phyloP scores from a whole-genome alignment of 1,140 invertebrate genomes.

The Bradynema listronoti region DNA sequence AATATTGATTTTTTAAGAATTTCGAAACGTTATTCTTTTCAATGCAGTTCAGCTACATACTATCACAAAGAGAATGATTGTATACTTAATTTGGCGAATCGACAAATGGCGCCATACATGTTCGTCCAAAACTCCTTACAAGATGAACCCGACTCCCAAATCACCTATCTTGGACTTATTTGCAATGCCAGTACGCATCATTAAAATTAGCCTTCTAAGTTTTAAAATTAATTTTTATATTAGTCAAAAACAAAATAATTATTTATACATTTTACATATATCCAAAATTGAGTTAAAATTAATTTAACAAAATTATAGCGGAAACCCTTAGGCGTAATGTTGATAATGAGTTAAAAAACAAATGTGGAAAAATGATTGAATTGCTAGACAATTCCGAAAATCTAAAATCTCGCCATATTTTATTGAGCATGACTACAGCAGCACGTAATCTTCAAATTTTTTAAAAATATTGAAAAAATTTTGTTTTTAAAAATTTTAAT shows the following conservation, averaged over 20 bases:
- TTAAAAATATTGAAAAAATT: too few species aligned
- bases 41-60: conserved; percentile 53
- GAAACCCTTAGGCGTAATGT: conserved; percentile 12
- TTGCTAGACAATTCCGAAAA: too few species aligned
- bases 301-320: conserved; percentile 15
- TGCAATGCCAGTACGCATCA: conserved; percentile 20
- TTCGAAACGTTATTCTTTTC: conserved; percentile 51
- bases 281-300: neutral
- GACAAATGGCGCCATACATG: conserved; percentile 34
- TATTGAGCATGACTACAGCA: too few species aligned
- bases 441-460: too few species aligned
- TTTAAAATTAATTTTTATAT: too few species aligned
- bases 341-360: neutral
- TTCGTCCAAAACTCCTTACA: conserved; percentile 26
- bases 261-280: neutral
- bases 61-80: conserved; percentile 53
- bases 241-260: conserved; percentile 11
- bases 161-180: conserved; percentile 49
- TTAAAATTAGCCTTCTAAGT: too few species aligned
- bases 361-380: too few species aligned
- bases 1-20: too few species aligned
- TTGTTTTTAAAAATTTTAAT: too few species aligned
- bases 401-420: too few species aligned
- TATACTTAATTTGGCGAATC: conserved; percentile 51
- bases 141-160: conserved; percentile 26